Percentiles rank a stretch among this genome's conserved stretches.
Evolutionary conservation across 2,797 vertebrate genomes (phyloP).

Genomic region (Pipistrellus pipistrellus): DNA sequence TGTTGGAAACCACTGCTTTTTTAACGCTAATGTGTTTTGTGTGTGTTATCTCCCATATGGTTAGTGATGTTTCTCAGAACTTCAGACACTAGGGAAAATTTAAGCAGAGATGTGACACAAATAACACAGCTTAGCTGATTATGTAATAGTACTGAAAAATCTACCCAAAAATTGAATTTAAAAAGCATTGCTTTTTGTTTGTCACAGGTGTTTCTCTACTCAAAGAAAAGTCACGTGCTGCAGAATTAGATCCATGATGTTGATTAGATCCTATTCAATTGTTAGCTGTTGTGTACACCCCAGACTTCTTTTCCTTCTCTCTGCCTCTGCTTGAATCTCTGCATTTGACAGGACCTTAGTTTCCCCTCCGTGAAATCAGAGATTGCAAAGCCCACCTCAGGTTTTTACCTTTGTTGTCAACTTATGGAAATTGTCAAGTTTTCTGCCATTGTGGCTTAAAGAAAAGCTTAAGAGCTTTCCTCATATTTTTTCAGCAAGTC

Average conservation of each 20-base stretch:
- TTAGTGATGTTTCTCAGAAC: constrained; percentile 70
- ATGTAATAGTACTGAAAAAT: constrained; percentile 47
- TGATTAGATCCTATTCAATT: too few species aligned
- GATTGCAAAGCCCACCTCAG: not conserved
- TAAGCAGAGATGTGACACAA: constrained; percentile 60
- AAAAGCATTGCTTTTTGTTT: constrained; percentile 61
- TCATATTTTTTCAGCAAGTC: not conserved
- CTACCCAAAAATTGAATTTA: constrained; percentile 15
- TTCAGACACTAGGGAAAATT: constrained; percentile 66
- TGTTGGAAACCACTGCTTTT: constrained; percentile 65
- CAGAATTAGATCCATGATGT: not conserved
- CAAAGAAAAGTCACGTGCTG: not conserved
- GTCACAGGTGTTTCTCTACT: constrained; percentile 61
- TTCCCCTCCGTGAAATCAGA: not conserved
- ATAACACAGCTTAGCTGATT: constrained; percentile 48
- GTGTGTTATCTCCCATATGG: constrained; percentile 49
- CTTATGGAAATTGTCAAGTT: not conserved
- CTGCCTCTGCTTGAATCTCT: not conserved
- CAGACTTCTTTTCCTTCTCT: not conserved
- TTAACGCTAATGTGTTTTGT: constrained; percentile 5
- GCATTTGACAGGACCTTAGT: not conserved
- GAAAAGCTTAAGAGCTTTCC: not conserved
- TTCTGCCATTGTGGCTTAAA: constrained; percentile 13
- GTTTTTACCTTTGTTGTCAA: not conserved
- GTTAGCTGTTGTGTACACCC: too few species aligned